Percentiles rank a stretch among this genome's conserved stretches.
Conservation (phyloP, 2,113 vertebrate species). For the Prietella phreatophila region DNA sequence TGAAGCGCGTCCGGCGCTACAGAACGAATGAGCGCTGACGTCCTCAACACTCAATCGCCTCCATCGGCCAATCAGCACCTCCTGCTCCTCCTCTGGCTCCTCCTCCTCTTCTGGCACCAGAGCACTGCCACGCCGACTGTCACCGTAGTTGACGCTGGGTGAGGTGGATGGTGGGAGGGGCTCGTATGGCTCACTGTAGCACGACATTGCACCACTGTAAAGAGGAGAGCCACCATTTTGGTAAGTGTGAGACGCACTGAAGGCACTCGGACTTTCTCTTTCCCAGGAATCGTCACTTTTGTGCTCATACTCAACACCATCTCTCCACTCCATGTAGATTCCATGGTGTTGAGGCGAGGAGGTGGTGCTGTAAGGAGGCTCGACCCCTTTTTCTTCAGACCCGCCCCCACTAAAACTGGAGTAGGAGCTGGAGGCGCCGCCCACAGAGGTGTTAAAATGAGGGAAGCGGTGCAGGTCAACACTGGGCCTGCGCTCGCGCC, state of each 20-base stretch:
- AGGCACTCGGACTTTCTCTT: slow-evolving; percentile 80
- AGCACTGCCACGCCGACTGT: slow-evolving; percentile 78
- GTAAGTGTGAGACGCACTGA: slow-evolving; percentile 74
- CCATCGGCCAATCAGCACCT: slow-evolving; percentile 83
- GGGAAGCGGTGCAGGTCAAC: slow-evolving; percentile 82
- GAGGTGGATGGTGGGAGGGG: slow-evolving; percentile 83
- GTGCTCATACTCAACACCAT: slow-evolving; percentile 80
- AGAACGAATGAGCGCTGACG: slow-evolving; percentile 83
- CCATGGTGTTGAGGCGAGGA: slow-evolving; percentile 87
- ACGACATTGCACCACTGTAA: slow-evolving; percentile 85
- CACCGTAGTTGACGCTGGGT: slow-evolving; percentile 80
- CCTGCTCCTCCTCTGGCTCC: slow-evolving; percentile 75
- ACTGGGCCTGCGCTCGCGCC: slow-evolving; percentile 82
- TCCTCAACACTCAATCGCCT: slow-evolving; percentile 90
- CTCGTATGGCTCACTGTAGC: slow-evolving; percentile 86
- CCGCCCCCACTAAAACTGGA: slow-evolving; percentile 90
- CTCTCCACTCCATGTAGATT: slow-evolving; percentile 89
- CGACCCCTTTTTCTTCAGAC: slow-evolving; percentile 88
- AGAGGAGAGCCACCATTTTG: slow-evolving; percentile 82
- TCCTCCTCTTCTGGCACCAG: slow-evolving; percentile 82
- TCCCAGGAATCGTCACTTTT: slow-evolving; percentile 84
- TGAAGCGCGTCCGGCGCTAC: slow-evolving; percentile 77
- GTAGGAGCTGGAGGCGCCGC: slow-evolving; percentile 89
- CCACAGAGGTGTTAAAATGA: slow-evolving; percentile 80
- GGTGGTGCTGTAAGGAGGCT: slow-evolving; percentile 80